Evolutionary conservation across 2,113 vertebrate genomes (phyloP), one percentile per base, ranked within the genome.

Genomic region (Rallus limicola): DNA sequence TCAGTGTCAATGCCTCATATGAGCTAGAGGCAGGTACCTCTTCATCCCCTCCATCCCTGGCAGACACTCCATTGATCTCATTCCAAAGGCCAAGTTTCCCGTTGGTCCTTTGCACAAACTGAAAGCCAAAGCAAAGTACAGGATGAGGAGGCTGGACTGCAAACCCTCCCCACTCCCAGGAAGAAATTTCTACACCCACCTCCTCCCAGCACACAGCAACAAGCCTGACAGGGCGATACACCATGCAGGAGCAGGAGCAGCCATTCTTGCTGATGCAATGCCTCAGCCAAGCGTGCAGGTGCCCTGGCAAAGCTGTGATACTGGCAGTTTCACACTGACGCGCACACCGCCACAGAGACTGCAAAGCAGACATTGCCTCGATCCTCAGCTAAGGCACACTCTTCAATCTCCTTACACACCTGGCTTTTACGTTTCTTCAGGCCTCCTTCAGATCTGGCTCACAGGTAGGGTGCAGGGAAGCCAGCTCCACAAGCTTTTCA

Each of bases 171-270:
- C 24, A 53, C 3, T 11, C 16, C 29, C 28, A 46, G 59, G 31
- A 74, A 58, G 40, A 34, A 3, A 15, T 13, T 67, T 62, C 40
- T n/a, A 15, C 5, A 23, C 50, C 50, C 24, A 21, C 11, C 52
- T 25, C 53, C 13, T 12, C 14, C 2, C 19, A 56, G 29, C 42
- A 60, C 0, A 0, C n/a, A 79, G 75, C 33, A 76, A 21, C 11
- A 26, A 63, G 36, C n/a, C n/a, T 13, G 21, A 17, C 2, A 1
- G 46, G 33, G 25, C 1, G 4, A 46, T 31, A 38, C 15, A 16
- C 38, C 17, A 4, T 2, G 15, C 3, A 28, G 69, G 60, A 90
- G 69, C 38, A 78, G 68, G 64, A 82, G 64, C 56, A 86, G 82
- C 60, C 77, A 26, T 53, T 56, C 53, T 36, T 24, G 36, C 31